These are phyloP conservation scores for Enteromius radiatus DNA, from an alignment of 2,797 vertebrate species.

Conservation along the genomic window DNA sequence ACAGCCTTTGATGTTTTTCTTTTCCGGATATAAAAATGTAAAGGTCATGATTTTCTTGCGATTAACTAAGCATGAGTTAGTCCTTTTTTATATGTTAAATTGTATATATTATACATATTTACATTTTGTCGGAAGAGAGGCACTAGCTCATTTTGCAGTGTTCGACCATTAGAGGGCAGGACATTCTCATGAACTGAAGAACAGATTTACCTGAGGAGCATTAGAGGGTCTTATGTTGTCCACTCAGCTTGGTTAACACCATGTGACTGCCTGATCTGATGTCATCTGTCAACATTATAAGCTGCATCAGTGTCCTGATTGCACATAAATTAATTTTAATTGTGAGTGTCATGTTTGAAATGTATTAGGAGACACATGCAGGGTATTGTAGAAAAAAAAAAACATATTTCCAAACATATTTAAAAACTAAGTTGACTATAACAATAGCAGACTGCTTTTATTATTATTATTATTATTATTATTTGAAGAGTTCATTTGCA, in stretches of 20 bases:
- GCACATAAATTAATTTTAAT: not conserved
- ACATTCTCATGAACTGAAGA: constrained; percentile 4
- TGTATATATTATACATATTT: not conserved
- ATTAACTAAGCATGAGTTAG: not conserved
- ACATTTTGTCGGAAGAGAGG: not conserved
- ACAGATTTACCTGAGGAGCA: not conserved
- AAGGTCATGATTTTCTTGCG: not conserved
- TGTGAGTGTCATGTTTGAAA: not conserved
- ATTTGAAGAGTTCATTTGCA: too few relatives aligned
- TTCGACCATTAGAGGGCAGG: constrained; percentile 46
- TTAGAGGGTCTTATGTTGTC: constrained; percentile 26
- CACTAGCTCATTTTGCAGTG: not conserved
- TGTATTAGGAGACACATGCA: not conserved
- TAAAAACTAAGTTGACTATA: too few relatives aligned
- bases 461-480: too few relatives aligned
- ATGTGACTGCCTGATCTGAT: constrained; percentile 68
- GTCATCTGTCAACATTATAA: constrained; percentile 66
- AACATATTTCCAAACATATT: too few relatives aligned
- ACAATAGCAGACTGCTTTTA: too few relatives aligned
- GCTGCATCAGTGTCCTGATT: constrained; percentile 57
- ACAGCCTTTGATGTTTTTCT: not conserved
- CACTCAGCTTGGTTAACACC: constrained; percentile 63
- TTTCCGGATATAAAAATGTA: not conserved
- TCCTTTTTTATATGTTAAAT: not conserved
- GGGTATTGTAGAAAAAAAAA: not conserved